Percentiles rank a stretch among this genome's conserved stretches.
Evolutionary conservation across 2,113 vertebrate species (phyloP).

Genomic region (Megalops atlanticus): DNA sequence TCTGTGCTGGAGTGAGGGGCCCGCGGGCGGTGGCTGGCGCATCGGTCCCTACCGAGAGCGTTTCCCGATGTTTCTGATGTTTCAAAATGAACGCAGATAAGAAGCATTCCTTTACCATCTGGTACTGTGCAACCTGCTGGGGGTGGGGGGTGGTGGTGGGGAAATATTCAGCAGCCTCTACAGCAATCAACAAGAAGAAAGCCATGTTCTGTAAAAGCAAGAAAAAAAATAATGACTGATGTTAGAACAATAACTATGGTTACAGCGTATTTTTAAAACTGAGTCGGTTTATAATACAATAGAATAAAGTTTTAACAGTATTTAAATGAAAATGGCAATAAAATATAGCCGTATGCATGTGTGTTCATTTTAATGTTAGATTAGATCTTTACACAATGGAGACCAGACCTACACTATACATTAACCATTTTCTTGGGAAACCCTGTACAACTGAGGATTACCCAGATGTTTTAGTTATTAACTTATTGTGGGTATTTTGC

Average conservation of each 20-base stretch:
- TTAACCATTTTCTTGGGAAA: constrained; percentile 48
- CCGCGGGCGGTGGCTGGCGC: constrained; percentile 27
- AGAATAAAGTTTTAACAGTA: constrained; percentile 47
- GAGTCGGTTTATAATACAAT: constrained; percentile 50
- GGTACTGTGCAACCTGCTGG: not conserved
- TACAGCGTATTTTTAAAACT: constrained; percentile 62
- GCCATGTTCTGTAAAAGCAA: constrained; percentile 7
- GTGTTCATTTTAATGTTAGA: constrained; percentile 60
- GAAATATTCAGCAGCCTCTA: not conserved
- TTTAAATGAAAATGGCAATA: constrained; percentile 69
- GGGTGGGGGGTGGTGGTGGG: not conserved
- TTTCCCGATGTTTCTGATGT: not conserved
- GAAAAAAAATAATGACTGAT: not conserved
- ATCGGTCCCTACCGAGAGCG: not conserved
- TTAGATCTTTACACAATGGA: constrained; percentile 46
- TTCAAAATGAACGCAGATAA: not conserved
- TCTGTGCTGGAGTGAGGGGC: constrained; percentile 84
- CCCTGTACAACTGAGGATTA: constrained; percentile 57
- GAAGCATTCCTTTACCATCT: not conserved
- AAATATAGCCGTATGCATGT: constrained; percentile 68
- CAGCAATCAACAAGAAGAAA: not conserved
- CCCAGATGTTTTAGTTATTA: constrained; percentile 49
- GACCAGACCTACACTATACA: constrained; percentile 43
- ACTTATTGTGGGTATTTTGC: constrained; percentile 49
- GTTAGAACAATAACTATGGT: not conserved